phyloP scores from a whole-genome alignment of 2,113 vertebrate genomes.

The Pluvianellus socialis region DNA sequence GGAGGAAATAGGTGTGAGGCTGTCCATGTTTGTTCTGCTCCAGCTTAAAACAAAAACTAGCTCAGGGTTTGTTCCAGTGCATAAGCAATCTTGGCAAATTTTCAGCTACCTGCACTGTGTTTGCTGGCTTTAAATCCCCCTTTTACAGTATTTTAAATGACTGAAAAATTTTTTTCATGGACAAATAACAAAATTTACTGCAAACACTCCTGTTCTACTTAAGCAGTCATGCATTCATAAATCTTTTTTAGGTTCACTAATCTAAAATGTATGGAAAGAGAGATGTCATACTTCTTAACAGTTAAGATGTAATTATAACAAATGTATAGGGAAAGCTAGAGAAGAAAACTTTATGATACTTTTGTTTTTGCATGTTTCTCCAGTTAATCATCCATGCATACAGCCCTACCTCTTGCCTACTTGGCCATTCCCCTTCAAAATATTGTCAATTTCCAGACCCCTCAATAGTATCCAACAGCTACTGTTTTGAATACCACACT shows the following conservation, averaged over 20 bases:
- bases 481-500: neutral
- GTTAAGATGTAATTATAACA: neutral
- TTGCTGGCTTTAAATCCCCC: neutral
- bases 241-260: neutral
- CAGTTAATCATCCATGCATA: neutral
- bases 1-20: neutral
- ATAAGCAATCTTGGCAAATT: neutral
- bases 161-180: neutral
- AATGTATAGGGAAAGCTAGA: neutral
- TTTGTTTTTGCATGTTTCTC: neutral
- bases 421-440: accelerated
- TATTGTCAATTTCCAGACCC: neutral
- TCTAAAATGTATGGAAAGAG: neutral
- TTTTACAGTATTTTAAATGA: neutral
- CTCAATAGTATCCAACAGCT: neutral
- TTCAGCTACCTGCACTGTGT: neutral
- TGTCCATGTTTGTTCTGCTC: neutral
- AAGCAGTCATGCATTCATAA: neutral
- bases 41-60: neutral
- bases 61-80: neutral
- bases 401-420: neutral
- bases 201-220: neutral
- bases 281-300: neutral
- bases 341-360: neutral
- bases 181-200: neutral